Base-by-base conservation (phyloP, 2,888 invertebrate species). In the Agrotis segetum region DNA sequence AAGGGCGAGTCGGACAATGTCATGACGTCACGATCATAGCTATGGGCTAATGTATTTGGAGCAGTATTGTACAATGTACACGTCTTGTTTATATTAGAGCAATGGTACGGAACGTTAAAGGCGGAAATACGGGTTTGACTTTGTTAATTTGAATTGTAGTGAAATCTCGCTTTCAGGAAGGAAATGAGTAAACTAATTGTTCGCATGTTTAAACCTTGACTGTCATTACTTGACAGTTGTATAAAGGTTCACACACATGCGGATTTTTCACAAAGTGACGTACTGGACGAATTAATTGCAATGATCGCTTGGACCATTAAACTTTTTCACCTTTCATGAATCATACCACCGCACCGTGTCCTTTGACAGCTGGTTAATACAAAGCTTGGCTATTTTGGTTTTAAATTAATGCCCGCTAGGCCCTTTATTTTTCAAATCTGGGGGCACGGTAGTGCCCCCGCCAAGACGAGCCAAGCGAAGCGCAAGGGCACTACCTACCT, bases 1-100 rank as follows among this genome's bases (percentile, higher is more conserved):
- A 79, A 77, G 77, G 77, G 69, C 56, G 53, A 62, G 29, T 6
- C 40, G 40, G 9, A 74, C 74, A 77, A 63, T 77, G 53, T 47
- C 7, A 2, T 74, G 73, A 67, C 78, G 29, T 78, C 78, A 77
- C 7, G 1, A 9, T 3, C 58, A 29, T 62, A n/a, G n/a, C n/a
- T n/a, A n/a, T n/a, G n/a, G 58, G 16, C 49, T 56, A 74, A 79
- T 79, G 40, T 44, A 79, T 74, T 77, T 46, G n/a, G 50, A 64
- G 6, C 24, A 46, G 14, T 49, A 68, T 76, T 63, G 70, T 59
- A 52, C 50, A 68, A 69, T 63, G 70, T 59, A 52, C 50, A 44
- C 3, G 13, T n/a, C 24, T 58, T 59, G 29, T 49, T 67, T 78
- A 72, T 58, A 61, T 63, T 44, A 13, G 70, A 17, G 29, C 53